Evolutionary conservation across 2,888 invertebrate species (phyloP).

Genomic region (Micropterix aruncella): DNA sequence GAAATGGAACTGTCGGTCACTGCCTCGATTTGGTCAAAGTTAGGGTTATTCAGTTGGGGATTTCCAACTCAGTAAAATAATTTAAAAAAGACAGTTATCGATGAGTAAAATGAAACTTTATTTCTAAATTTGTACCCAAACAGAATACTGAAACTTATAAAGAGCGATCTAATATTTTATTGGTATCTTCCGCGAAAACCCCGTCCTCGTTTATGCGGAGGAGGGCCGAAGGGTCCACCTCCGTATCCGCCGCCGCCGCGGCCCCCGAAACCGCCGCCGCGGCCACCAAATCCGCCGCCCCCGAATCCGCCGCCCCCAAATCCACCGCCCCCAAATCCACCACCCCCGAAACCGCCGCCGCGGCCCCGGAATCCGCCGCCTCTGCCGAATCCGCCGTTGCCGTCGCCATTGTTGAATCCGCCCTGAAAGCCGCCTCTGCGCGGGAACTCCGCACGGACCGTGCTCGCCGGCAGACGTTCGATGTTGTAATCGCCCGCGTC

Average conservation of each 20-base stretch:
- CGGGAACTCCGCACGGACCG: constrained; percentile 31
- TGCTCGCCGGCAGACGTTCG: constrained; percentile 33
- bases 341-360: constrained; percentile 8
- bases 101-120: too few relatives aligned
- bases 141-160: too few relatives aligned
- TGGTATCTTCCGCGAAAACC: too few relatives aligned
- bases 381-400: constrained; percentile 16
- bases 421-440: constrained; percentile 20
- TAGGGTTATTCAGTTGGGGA: too few relatives aligned
- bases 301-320: constrained; percentile 14
- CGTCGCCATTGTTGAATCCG: constrained; percentile 16
- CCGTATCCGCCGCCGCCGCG: constrained; percentile 12
- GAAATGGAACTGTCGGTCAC: too few relatives aligned
- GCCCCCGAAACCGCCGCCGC: constrained; percentile 12
- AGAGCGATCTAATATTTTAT: too few relatives aligned
- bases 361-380: constrained; percentile 12
- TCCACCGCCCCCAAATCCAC: constrained; percentile 12
- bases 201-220: too few relatives aligned
- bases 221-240: too few relatives aligned
- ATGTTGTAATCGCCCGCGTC: constrained; percentile 63
- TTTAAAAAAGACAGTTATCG: too few relatives aligned
- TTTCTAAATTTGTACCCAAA: too few relatives aligned
- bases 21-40: too few relatives aligned
- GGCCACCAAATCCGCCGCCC: constrained; percentile 13
- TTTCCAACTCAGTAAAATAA: too few relatives aligned